phyloP scores from a whole-genome alignment of 1,140 invertebrate genomes.

The Lithobius niger region DNA sequence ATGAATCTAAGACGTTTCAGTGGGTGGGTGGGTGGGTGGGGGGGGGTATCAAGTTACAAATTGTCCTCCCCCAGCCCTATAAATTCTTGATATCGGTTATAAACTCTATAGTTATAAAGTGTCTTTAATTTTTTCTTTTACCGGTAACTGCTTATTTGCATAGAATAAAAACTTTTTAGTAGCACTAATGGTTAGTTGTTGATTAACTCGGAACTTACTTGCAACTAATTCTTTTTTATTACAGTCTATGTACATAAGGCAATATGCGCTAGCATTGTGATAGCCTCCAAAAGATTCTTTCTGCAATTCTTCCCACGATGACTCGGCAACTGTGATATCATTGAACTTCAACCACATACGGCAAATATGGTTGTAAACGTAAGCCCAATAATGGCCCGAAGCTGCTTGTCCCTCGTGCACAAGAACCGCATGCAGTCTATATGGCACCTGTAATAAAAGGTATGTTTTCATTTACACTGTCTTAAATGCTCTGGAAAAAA shows the following conservation, averaged over 20 bases:
- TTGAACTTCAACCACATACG: conserved; percentile 31
- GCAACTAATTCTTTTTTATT: conserved; percentile 20
- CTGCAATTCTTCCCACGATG: conserved; percentile 36
- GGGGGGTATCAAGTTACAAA: too few relatives aligned
- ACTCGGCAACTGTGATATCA: conserved; percentile 36
- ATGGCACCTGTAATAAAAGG: conserved; percentile 20
- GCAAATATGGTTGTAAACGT: conserved; percentile 29
- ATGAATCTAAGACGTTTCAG: too few relatives aligned
- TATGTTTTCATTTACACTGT: too few relatives aligned
- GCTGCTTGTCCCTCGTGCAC: conserved; percentile 41
- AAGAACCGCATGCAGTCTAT: conserved; percentile 38
- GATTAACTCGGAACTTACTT: conserved; percentile 14
- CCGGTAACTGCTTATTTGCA: too few relatives aligned
- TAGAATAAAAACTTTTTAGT: too few relatives aligned
- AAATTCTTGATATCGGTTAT: too few relatives aligned
- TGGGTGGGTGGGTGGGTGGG: too few relatives aligned
- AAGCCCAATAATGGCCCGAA: conserved; percentile 42
- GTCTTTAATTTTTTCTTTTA: too few relatives aligned
- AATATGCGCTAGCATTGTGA: conserved; percentile 39
- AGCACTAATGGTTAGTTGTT: background rate
- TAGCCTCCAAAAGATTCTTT: conserved; percentile 38
- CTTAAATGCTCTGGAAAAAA: too few relatives aligned
- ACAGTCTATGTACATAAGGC: conserved; percentile 36
- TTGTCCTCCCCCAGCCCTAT: too few relatives aligned
- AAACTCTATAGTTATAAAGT: too few relatives aligned